phyloP scores from a whole-genome alignment of 2,113 vertebrate genomes.

The Cyphomyrus plagiostoma region DNA sequence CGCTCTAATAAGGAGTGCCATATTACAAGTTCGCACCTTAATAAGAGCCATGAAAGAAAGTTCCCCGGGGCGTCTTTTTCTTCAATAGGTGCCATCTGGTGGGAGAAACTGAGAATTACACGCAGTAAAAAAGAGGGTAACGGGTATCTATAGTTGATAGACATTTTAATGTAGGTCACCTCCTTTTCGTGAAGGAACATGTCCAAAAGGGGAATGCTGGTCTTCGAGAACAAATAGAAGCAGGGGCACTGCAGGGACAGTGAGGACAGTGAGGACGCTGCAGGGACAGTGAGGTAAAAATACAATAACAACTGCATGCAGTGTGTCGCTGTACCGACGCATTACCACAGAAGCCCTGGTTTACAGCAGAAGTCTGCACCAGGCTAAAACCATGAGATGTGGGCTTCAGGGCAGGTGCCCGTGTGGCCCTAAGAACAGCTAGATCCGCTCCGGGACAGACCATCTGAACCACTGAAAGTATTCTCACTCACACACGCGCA shows the following conservation, averaged over 20 bases:
- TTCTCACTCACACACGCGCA: background rate
- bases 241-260: conserved; percentile 63
- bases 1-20: background rate
- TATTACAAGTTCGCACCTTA: conserved; percentile 43
- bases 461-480: background rate
- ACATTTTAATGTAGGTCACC: conserved; percentile 40
- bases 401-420: background rate
- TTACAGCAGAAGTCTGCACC: background rate
- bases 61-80: conserved; percentile 67
- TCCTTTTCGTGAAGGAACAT: conserved; percentile 65
- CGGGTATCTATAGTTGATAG: background rate
- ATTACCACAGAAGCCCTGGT: background rate
- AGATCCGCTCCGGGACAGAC: background rate
- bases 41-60: conserved; percentile 69
- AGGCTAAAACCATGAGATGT: background rate
- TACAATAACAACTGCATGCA: background rate
- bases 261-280: background rate
- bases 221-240: conserved; percentile 64
- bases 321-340: background rate
- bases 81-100: conserved; percentile 52
- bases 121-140: background rate
- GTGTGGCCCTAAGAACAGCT: background rate
- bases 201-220: conserved; percentile 54
- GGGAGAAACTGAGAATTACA: background rate
- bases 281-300: background rate